Conservation (phyloP, 2,113 vertebrate species). For the Ibidorhyncha struthersii region DNA sequence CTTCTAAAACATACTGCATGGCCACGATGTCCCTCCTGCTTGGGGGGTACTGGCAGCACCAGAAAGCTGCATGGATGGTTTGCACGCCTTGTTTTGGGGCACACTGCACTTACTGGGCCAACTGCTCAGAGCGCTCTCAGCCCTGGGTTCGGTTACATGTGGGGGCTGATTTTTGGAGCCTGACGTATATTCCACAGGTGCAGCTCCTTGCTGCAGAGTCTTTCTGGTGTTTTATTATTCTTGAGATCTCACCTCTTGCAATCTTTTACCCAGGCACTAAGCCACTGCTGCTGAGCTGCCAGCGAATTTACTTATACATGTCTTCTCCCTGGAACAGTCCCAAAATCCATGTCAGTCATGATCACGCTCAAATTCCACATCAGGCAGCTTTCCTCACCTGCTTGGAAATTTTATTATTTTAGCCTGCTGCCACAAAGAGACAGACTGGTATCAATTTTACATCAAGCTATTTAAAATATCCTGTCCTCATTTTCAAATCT, state of each 20-base stretch:
- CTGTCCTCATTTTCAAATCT: neutral
- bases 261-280: neutral
- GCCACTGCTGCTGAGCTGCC: neutral
- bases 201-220: neutral
- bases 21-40: neutral
- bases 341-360: neutral
- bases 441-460: neutral
- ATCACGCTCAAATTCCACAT: constrained; percentile 1
- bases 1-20: neutral
- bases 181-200: neutral
- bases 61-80: neutral
- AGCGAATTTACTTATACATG: neutral
- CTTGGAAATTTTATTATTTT: constrained; percentile 6
- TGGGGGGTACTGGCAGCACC: neutral
- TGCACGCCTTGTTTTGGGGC: neutral
- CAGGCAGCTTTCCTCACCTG: constrained; percentile 44
- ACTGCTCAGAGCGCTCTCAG: neutral
- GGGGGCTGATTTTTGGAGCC: neutral
- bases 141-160: neutral
- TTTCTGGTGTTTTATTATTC: neutral
- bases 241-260: neutral
- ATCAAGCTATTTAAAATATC: neutral
- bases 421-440: neutral
- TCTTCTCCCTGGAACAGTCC: neutral
- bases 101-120: neutral